Evolutionary conservation across 1,140 invertebrate species (phyloP), one percentile per base, ranked within the genome.

Genomic region (Chelonus insularis): DNA sequence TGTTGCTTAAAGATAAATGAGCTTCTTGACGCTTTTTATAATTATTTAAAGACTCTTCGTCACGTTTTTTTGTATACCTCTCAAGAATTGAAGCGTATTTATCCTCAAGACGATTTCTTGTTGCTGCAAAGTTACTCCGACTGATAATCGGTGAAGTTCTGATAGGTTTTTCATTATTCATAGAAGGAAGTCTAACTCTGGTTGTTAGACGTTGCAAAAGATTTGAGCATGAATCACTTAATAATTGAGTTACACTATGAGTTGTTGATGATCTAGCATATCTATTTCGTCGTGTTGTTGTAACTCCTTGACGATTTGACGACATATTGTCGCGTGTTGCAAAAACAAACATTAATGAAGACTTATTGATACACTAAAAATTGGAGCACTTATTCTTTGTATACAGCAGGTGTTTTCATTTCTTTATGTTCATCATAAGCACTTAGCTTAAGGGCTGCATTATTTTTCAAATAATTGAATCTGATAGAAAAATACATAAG

Each of bases 151-250:
- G 72, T 64, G 77, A 78, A 72, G 71, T 74, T 54, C 72, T 72
- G 68, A 36, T 57, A 5, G 70, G 45, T 45, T 62, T 63, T 14
- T 78, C 74, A 50, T 39, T 61, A 0, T 74, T 68, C 4, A 72
- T 68, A 0, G 84, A 92, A 8, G 89, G 89, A 25, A 90, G 90
- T 25, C 91, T 84, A 2, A 87, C 85, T 29, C 83, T 73, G 29
- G 88, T 87, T 0, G 90, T 89, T 64, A 94, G 79, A 45, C 91
- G 83, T 68, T 93, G 91, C 56, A 94, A 83, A 21, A 94, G 84
- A 78, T 86, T 94, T 63, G 90, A 89, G 78, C 91, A 94, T 60
- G 91, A 92, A 70, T 94, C 91, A 50, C 86, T 90, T 59, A 94
- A 80, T 63, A 94, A 80, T 76, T 94, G 92, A 43, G 91, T 91